Evolutionary conservation across 2,113 vertebrate genomes (phyloP), one percentile per base, ranked within the genome.

Genomic region (Motacilla alba): DNA sequence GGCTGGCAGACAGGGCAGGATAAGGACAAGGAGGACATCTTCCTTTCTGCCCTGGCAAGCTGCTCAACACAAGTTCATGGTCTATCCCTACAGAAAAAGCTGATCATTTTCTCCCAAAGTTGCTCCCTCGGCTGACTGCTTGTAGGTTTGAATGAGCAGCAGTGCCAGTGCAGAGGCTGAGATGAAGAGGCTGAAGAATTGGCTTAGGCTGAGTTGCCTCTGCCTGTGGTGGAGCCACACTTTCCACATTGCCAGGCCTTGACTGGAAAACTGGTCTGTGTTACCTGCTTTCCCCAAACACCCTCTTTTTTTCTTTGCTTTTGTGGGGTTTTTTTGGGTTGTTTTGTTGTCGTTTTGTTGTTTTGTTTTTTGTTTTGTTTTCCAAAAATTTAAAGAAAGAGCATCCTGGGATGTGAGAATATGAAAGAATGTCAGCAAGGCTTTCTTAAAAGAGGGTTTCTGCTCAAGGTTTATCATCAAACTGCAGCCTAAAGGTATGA

Each of bases 41-140:
- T 69, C 33, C 33, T 6, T 93, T 69, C 41, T 92, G 60, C n/a
- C 27, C n/a, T 70, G 14, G 14, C 14, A 70, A 46, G 50, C n/a
- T n/a, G 21, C 43, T 78, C 46, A 52, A 22, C 41, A 53, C 0
- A 1, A 92, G 15, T 27, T 33, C 24, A 11, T 35, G 19, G 35
- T 52, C 35, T 14, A 19, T 23, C 15, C 63, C 58, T 59, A 23
- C 23, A 49, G 28, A 72, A 93, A 58, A 13, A 52, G 5, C 9
- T 10, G 21, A 10, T 21, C 0, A 3, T 73, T 55, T 76, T 31
- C 52, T 68, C 4, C 2, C 53, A n/a, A 3, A 28, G 5, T 15
- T 59, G 12, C 19, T 68, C 16, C 28, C 13, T 44, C 28, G 33
- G 22, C 58, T 80, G 35, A 33, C 26, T 83, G 33, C 33, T 52